phyloP scores from a whole-genome alignment of 2,113 vertebrate species.

The Amazona vittata region DNA sequence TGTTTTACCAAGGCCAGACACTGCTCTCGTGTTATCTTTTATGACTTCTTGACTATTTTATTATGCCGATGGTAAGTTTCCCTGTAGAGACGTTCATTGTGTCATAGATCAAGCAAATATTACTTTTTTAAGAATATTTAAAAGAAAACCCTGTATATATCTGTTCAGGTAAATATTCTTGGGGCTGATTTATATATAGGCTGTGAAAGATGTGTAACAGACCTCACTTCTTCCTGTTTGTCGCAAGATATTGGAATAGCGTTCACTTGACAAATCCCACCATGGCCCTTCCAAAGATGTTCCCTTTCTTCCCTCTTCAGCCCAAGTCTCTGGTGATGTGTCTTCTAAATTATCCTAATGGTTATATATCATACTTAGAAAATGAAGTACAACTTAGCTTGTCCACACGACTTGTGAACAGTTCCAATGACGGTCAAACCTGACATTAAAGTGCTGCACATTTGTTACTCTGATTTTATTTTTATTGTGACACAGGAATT shows the following conservation, averaged over 20 bases:
- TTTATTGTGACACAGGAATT: conserved; percentile 5
- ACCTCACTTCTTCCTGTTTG: conserved; percentile 49
- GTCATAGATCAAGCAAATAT: conserved; percentile 63
- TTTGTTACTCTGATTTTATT: conserved; percentile 56
- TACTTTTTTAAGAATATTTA: conserved; percentile 59
- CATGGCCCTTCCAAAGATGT: conserved; percentile 58
- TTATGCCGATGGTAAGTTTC: conserved; percentile 31
- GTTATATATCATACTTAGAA: conserved; percentile 63
- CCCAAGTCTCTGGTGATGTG: conserved; percentile 56
- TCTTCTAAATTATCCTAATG: conserved; percentile 67
- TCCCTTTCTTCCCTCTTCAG: conserved; percentile 34
- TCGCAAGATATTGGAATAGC: conserved; percentile 30
- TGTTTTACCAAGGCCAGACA: conserved; percentile 50
- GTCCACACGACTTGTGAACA: conserved; percentile 64
- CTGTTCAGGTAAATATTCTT: conserved; percentile 51
- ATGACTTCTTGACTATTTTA: conserved; percentile 58
- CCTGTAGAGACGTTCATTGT: conserved; percentile 59
- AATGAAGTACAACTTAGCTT: conserved; percentile 58
- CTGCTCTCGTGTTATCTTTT: conserved; percentile 52
- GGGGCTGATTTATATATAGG: conserved; percentile 39
- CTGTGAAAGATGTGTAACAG: conserved; percentile 40
- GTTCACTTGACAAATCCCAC: conserved; percentile 49
- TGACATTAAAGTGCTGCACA: conserved; percentile 75
- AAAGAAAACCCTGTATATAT: conserved; percentile 12
- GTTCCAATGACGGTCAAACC: conserved; percentile 63